phyloP scores from a whole-genome alignment of 2,113 vertebrate genomes.

The Eublepharis macularius region DNA sequence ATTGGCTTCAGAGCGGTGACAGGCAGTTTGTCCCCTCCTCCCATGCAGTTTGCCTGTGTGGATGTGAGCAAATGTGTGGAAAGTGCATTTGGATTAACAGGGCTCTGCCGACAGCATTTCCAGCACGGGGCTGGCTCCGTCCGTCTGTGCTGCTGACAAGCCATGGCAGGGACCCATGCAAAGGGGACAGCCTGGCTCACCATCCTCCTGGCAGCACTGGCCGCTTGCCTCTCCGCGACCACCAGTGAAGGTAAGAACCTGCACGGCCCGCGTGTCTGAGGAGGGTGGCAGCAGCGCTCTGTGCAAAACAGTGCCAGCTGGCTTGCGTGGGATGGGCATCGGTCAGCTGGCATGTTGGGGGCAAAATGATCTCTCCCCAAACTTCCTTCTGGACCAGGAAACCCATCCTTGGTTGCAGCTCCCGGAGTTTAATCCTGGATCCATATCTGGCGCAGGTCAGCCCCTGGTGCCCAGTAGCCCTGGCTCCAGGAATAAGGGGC shows the following conservation, averaged over 20 bases:
- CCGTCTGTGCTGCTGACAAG: not conserved
- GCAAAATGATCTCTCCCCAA: not conserved
- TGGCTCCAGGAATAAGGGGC: not conserved
- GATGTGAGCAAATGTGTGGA: constrained; percentile 60
- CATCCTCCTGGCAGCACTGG: constrained; percentile 59
- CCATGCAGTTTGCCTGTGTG: constrained; percentile 31
- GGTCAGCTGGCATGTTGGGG: not conserved
- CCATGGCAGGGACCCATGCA: constrained; percentile 69
- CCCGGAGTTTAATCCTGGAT: constrained; percentile 41
- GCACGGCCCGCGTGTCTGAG: not conserved
- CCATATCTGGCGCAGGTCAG: not conserved
- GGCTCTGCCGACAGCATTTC: constrained; percentile 24
- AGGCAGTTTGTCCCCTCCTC: constrained; percentile 49
- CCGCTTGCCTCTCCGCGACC: constrained; percentile 65
- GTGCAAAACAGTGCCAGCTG: fast-evolving
- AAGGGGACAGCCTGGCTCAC: constrained; percentile 60
- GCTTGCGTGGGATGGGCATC: fast-evolving
- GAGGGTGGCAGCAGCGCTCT: not conserved
- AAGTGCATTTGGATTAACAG: constrained; percentile 59
- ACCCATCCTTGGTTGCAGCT: not conserved
- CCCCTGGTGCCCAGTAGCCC: not conserved
- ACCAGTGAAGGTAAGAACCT: constrained; percentile 66
- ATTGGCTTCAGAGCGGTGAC: constrained; percentile 65
- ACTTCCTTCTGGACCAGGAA: not conserved
- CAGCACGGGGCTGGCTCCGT: constrained; percentile 49